Evolutionary conservation across 2,113 vertebrate genomes (phyloP).

Genomic region (Ophiodon elongatus): DNA sequence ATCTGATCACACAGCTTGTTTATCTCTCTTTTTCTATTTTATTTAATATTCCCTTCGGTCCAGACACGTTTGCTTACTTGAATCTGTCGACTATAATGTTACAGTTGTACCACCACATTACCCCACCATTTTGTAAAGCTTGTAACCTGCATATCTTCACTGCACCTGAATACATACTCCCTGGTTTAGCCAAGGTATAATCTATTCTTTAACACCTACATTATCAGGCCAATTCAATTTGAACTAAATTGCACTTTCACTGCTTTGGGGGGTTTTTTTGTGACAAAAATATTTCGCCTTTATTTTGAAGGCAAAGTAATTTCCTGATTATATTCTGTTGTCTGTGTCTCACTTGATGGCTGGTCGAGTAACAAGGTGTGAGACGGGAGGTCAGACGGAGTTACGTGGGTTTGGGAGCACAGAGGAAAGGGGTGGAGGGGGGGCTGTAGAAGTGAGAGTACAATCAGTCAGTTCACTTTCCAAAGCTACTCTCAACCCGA

Average conservation of each 20-base stretch:
- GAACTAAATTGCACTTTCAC: not conserved
- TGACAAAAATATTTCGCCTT: not conserved
- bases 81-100: not conserved
- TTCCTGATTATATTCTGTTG: not conserved
- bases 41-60: not conserved
- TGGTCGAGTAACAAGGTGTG: conserved; percentile 12
- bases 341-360: not conserved
- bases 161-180: not conserved
- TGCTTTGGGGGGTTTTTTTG: too few relatives aligned
- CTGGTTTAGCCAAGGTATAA: not conserved
- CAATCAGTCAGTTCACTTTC: conserved; percentile 4
- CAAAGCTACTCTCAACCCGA: not conserved
- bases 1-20: not conserved
- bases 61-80: too few relatives aligned
- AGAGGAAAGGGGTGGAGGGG: not conserved
- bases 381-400: not conserved
- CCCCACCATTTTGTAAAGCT: not conserved
- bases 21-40: not conserved
- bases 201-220: not conserved
- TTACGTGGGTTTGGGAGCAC: not conserved
- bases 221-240: not conserved
- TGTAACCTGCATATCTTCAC: not conserved
- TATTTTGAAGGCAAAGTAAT: conserved; percentile 3
- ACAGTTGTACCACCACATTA: not conserved
- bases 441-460: not conserved